phyloP scores from a whole-genome alignment of 2,888 invertebrate species.

The Pristionchus exspectatus region DNA sequence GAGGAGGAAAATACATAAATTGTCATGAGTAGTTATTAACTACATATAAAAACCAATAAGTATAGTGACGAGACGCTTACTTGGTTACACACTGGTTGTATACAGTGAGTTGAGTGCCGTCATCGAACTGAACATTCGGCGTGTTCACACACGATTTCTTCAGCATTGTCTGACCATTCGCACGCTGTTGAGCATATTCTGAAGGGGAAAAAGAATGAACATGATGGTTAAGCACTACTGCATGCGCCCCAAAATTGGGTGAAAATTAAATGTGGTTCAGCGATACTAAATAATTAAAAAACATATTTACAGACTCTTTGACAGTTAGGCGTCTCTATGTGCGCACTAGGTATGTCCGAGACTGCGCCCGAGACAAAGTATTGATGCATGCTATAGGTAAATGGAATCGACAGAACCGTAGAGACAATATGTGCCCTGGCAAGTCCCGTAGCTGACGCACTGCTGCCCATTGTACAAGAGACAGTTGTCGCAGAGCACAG shows the following conservation, averaged over 20 bases:
- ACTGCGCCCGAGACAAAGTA: no score
- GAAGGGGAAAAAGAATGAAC: no score
- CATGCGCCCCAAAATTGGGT: no score
- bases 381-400: no score
- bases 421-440: conserved; percentile 48
- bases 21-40: background rate
- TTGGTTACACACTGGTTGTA: conserved; percentile 55
- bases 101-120: conserved; percentile 47
- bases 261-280: no score
- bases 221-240: no score
- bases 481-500: conserved; percentile 36
- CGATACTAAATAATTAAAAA: no score
- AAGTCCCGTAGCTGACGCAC: conserved; percentile 35
- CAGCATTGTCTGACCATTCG: conserved; percentile 43
- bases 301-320: no score
- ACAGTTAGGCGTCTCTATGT: no score
- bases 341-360: no score
- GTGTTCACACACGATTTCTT: conserved; percentile 53
- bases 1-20: background rate
- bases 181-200: conserved; percentile 44
- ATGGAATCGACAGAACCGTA: conserved; percentile 28
- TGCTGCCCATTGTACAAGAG: conserved; percentile 39
- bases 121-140: conserved; percentile 53
- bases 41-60: background rate
- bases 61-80: background rate